Conservation (phyloP, 30 jellyfish, hydroid and myxozoan species). For the Hydractinia symbiolongicarpus region DNA sequence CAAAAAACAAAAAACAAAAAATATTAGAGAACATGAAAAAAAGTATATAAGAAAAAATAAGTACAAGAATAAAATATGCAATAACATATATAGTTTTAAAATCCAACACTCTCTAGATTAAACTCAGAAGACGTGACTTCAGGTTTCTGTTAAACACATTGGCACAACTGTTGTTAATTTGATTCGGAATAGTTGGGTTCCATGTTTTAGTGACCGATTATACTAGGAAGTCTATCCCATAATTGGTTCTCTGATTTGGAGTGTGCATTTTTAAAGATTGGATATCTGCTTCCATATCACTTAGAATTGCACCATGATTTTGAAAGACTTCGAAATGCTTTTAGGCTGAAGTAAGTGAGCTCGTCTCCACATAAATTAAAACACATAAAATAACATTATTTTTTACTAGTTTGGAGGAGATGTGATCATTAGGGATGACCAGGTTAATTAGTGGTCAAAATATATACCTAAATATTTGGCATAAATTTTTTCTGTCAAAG, state of each 20-base stretch:
- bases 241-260: constrained; percentile 3
- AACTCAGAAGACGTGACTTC: too few species aligned
- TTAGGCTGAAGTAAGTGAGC: neutral
- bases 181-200: neutral
- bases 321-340: neutral
- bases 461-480: neutral
- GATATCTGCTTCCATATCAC: neutral
- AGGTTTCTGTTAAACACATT: neutral
- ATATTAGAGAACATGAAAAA: too few species aligned
- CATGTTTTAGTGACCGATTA: neutral
- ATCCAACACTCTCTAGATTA: too few species aligned
- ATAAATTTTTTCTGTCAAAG: neutral
- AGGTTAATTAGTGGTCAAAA: constrained; percentile 4
- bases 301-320: neutral
- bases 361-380: neutral
- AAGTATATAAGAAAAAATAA: too few species aligned
- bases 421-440: constrained; percentile 4
- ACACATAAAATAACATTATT: neutral
- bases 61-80: neutral
- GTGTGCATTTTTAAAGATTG: neutral
- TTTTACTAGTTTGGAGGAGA: neutral
- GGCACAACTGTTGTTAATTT: neutral
- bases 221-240: too few species aligned
- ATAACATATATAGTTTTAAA: too few species aligned
- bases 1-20: too few species aligned